Evolutionary conservation across 1,140 invertebrate species (phyloP).

Genomic region (Nomia melanderi): DNA sequence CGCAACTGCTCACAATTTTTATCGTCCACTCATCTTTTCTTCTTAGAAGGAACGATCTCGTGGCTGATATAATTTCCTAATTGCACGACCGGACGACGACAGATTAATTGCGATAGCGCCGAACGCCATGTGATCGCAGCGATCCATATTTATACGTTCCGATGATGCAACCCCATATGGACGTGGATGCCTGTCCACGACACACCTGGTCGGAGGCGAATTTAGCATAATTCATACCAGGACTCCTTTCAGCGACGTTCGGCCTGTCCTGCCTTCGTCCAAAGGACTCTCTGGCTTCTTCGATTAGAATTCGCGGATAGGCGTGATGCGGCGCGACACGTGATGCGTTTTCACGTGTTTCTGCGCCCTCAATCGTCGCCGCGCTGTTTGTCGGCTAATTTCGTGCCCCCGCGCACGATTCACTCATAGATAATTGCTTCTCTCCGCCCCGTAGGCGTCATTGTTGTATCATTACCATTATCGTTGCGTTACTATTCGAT

Average conservation of each 20-base stretch:
- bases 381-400: slow-evolving; percentile 17
- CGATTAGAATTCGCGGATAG: slow-evolving; percentile 15
- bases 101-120: slow-evolving; percentile 68
- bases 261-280: too few relatives aligned
- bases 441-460: slow-evolving; percentile 24
- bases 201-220: slow-evolving; percentile 37
- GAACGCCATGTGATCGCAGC: slow-evolving; percentile 57
- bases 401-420: slow-evolving; percentile 25
- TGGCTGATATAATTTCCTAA: too few relatives aligned
- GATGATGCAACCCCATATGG: slow-evolving; percentile 56
- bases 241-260: background rate
- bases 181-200: slow-evolving; percentile 1
- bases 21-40: too few relatives aligned
- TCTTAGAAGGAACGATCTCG: too few relatives aligned
- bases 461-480: slow-evolving; percentile 35
- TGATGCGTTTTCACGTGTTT: slow-evolving; percentile 37
- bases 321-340: slow-evolving; percentile 12
- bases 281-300: background rate
- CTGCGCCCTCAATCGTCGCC: background rate
- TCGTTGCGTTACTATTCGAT: slow-evolving; percentile 22
- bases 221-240: slow-evolving; percentile 43
- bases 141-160: slow-evolving; percentile 67
- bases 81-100: too few relatives aligned
- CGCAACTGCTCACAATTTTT: too few relatives aligned
- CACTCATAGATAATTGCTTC: slow-evolving; percentile 30